Percentiles rank a stretch among this genome's conserved stretches.
These are phyloP conservation scores for Odontamblyopus lacepedii DNA, from an alignment of 2,797 vertebrate species.

Conservation along the genomic window DNA sequence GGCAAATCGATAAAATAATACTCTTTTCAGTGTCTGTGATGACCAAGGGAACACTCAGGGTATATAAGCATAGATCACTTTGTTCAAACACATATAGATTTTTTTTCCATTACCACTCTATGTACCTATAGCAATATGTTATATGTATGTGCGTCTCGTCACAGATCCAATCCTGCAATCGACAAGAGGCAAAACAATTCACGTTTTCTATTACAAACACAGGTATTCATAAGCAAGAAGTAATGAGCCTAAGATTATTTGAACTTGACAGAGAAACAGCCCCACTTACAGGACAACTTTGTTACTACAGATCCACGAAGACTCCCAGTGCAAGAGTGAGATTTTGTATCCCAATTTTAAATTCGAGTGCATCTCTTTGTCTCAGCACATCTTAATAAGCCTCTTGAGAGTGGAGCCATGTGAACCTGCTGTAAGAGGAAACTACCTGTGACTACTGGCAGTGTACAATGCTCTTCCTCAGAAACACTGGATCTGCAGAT, in stretches of 20 bases:
- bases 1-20: conserved; percentile 62
- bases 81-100: conserved; percentile 24
- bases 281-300: conserved; percentile 60
- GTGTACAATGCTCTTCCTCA: conserved; percentile 44
- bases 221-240: conserved; percentile 46
- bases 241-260: conserved; percentile 23
- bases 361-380: conserved; percentile 54
- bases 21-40: conserved; percentile 30
- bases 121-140: conserved; percentile 21
- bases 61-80: conserved; percentile 4
- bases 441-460: conserved; percentile 53
- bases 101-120: conserved; percentile 12
- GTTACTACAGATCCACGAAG: conserved; percentile 4
- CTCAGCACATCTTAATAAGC: conserved; percentile 65
- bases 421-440: conserved; percentile 61
- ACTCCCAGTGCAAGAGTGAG: background rate
- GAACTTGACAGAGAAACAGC: conserved; percentile 64
- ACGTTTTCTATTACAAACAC: conserved; percentile 22
- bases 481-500: conserved; percentile 62
- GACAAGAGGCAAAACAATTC: conserved; percentile 32
- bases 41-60: conserved; percentile 28
- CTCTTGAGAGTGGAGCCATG: conserved; percentile 54
- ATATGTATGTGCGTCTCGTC: conserved; percentile 19
- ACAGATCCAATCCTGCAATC: conserved; percentile 47
- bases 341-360: conserved; percentile 40